Conservation (phyloP, 2,797 vertebrate genomes). For the Lepus oiostolus region DNA sequence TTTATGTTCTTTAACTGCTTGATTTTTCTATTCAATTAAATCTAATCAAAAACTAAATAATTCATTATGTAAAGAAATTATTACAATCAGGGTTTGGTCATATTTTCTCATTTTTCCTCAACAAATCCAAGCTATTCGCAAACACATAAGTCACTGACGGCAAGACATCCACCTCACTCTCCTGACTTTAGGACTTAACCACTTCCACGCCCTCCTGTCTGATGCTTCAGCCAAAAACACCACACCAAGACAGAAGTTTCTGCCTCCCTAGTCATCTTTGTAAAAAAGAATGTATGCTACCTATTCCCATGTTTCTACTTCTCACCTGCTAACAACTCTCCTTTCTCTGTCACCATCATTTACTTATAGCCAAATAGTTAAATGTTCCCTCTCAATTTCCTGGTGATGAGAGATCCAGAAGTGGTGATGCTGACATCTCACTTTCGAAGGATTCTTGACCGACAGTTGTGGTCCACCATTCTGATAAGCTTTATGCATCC, state of each 20-base stretch:
- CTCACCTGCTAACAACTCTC: not conserved
- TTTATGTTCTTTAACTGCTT: not conserved
- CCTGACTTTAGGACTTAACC: not conserved
- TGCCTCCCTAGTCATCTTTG: not conserved
- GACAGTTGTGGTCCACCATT: not conserved
- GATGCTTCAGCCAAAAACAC: not conserved
- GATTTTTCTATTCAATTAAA: slow-evolving; percentile 33
- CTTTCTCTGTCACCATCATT: not conserved
- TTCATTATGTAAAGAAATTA: not conserved
- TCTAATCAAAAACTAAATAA: slow-evolving; percentile 4
- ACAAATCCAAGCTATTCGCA: not conserved
- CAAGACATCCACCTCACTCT: not conserved
- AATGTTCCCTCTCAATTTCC: not conserved
- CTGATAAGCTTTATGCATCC: slow-evolving; percentile 23
- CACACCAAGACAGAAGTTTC: not conserved
- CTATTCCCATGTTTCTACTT: slow-evolving; percentile 6
- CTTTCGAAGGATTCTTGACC: slow-evolving; percentile 8
- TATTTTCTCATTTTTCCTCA: not conserved
- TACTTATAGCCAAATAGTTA: not conserved
- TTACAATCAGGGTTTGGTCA: not conserved
- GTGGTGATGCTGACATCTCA: not conserved
- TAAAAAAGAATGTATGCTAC: not conserved
- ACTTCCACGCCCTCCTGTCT: not conserved
- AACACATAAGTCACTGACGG: not conserved
- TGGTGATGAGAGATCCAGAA: not conserved